phyloP scores from a whole-genome alignment of 2,888 invertebrate species.

The Coelogynopora nodosa region DNA sequence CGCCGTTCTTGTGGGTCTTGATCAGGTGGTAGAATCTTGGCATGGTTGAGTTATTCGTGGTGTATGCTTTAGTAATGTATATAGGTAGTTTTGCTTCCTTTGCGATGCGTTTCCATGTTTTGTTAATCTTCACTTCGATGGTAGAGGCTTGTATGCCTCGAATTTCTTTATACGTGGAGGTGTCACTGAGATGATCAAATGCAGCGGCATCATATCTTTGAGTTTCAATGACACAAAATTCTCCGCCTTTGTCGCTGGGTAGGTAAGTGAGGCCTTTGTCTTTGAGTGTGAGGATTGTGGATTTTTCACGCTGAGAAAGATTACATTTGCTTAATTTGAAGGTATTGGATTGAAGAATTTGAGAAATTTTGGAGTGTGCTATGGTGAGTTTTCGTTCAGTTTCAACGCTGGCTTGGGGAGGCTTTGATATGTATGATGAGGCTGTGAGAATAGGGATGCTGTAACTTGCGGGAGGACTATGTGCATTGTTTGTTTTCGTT shows the following conservation, averaged over 20 bases:
- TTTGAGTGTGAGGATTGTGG: background rate
- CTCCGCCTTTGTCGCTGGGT: background rate
- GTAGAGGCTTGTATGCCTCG: background rate
- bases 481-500: too few relatives aligned
- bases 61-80: background rate
- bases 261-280: background rate
- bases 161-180: background rate
- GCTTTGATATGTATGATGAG: too few relatives aligned
- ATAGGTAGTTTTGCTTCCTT: background rate
- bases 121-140: background rate
- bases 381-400: background rate
- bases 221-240: background rate
- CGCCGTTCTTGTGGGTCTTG: background rate
- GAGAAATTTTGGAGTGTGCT: background rate
- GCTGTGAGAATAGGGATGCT: too few relatives aligned
- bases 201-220: background rate
- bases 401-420: background rate
- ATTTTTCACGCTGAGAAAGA: background rate
- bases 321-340: too few relatives aligned
- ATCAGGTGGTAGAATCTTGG: background rate
- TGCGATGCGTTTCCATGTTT: background rate
- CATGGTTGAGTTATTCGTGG: background rate
- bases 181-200: background rate
- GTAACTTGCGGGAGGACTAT: too few relatives aligned
- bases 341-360: background rate